A percentile compares a stretch with the other conserved stretches of the same genome.
Conservation (phyloP, 2,888 invertebrate species). For the Siphonodentalium dalli region DNA sequence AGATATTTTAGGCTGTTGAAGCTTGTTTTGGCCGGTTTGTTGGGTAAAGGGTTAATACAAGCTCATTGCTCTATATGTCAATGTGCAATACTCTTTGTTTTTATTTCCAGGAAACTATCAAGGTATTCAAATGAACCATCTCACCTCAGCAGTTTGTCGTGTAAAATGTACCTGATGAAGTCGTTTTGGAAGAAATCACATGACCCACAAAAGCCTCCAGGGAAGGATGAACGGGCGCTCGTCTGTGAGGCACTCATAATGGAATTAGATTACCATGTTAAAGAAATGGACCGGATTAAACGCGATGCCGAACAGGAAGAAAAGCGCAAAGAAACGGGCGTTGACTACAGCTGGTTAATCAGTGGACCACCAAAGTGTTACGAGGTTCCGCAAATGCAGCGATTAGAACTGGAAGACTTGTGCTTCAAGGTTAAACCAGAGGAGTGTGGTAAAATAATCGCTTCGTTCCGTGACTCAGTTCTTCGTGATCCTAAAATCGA, state of each 20-base stretch:
- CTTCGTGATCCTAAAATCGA: conserved; percentile 40
- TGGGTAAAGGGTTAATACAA: no score
- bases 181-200: conserved; percentile 37
- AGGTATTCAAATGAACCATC: no score
- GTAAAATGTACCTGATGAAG: conserved; percentile 36
- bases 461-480: conserved; percentile 50
- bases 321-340: conserved; percentile 41
- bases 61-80: no score
- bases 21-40: no score
- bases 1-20: no score
- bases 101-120: no score
- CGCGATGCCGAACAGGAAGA: conserved; percentile 43
- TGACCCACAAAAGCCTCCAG: conserved; percentile 33
- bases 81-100: no score
- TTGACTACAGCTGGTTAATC: conserved; percentile 62
- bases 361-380: conserved; percentile 42
- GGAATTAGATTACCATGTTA: conserved; percentile 50
- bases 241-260: conserved; percentile 47
- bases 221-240: conserved; percentile 38
- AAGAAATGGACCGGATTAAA: conserved; percentile 41
- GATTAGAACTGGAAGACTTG: conserved; percentile 57
- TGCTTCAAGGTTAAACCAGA: conserved; percentile 51
- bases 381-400: conserved; percentile 57
- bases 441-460: conserved; percentile 56
- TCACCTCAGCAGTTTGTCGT: no score